Evolutionary conservation across 1,140 invertebrate species (phyloP).

Genomic region (Ips nitidus): DNA sequence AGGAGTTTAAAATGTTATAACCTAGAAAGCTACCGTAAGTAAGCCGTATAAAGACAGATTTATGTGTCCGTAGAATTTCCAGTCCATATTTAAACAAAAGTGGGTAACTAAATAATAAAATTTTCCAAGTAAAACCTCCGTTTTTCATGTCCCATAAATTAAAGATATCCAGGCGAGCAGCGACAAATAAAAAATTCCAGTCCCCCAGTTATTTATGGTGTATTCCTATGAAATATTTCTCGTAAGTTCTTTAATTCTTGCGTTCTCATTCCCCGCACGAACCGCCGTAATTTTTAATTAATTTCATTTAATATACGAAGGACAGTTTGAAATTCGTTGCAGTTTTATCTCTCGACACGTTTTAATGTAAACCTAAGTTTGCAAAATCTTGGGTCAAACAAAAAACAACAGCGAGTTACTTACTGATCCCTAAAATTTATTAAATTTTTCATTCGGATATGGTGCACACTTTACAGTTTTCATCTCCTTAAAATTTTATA

Average conservation of each 20-base stretch:
- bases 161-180: constrained; percentile 29
- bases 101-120: constrained; percentile 30
- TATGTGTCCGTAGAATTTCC: constrained; percentile 7
- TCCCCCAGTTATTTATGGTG: constrained; percentile 33
- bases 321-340: constrained; percentile 2
- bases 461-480: constrained; percentile 33
- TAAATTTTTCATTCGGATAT: constrained; percentile 30
- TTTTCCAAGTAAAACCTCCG: constrained; percentile 24
- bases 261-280: constrained; percentile 29
- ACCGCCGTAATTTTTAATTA: constrained; percentile 31
- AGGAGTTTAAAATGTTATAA: neutral
- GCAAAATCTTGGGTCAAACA: too few species aligned
- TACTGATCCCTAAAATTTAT: constrained; percentile 12
- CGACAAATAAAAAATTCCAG: constrained; percentile 34
- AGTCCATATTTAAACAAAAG: constrained; percentile 18
- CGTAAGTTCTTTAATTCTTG: constrained; percentile 29
- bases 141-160: constrained; percentile 35
- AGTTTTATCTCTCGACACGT: too few species aligned
- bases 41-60: constrained; percentile 11
- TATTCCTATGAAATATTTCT: constrained; percentile 33
- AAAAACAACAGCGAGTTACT: too few species aligned
- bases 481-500: constrained; percentile 35
- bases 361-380: too few species aligned
- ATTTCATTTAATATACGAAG: constrained; percentile 20
- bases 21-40: neutral